Evolutionary conservation across 2,797 vertebrate species (phyloP), one percentile per base, ranked within the genome.

Genomic region (Catamblyrhynchus diadema): DNA sequence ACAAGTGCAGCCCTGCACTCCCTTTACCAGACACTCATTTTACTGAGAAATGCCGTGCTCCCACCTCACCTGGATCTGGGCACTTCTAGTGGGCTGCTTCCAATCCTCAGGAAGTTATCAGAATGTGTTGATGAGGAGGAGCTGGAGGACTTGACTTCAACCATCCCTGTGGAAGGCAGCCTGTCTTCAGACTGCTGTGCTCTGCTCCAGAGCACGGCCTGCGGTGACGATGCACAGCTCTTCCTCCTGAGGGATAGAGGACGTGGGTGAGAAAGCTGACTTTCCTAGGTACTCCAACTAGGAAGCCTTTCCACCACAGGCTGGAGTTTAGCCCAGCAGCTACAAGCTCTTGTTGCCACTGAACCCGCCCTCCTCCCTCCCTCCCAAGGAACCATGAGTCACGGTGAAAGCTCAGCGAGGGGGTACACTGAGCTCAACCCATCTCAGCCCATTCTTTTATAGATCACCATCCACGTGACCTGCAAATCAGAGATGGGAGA

Each of bases 111-210:
- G 95, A 98, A 97, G 74, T 96, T 98, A 84, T 99, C 99, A 41
- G 99, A 99, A 81, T 99, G 99, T 97, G 99, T 99, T 66, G 99
- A 99, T 62, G 99, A 99, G 8, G 99, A 99, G 47, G 99, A 99
- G 95, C 99, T 99, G 90, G 99, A 99, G 81, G 99, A 99, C 95
- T 97, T 98, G 65, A 98, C 98, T 90, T 99, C 99, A 0, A 75
- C 81, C 73, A 98, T 78, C 6, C 96, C 96, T 8, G 98, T 95
- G 28, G 93, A 84, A 79, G 97, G 96, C 61, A 98, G 83, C 79
- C 97, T 98, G 59, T 99, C 99, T 30, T 99, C 99, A 10, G 82
- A 54, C 57, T 96, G 98, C 90, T 97, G 97, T 2, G 97, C 95
- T 86, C 98, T 98, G 95, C 90, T 99, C 98, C 99, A 99, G 67